Evolutionary conservation across 2,113 vertebrate genomes (phyloP), one percentile per base, ranked within the genome.

Genomic region (Electrona antarctica): DNA sequence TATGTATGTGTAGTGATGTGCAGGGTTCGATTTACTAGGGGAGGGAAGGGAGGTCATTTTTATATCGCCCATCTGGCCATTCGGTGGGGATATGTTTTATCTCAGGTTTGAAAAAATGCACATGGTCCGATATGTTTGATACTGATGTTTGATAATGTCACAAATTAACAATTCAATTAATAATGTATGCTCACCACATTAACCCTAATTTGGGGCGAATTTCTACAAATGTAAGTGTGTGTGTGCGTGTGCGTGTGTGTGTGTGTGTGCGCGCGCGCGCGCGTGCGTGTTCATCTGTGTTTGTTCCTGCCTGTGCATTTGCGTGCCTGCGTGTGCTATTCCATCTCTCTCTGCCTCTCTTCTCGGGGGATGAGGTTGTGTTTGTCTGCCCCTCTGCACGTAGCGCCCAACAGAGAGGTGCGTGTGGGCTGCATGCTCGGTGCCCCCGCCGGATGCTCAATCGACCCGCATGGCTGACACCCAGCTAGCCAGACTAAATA

Each of bases 381-480:
- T 41, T 41, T 4, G 3, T 41, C 33, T 41, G 33, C 9, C 48
- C 48, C 7, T 58, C 15, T 58, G 56, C 56, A 58, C 15, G 61
- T 12, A 21, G 21, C 21, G 57, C 15, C 50, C 10, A 9, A 7
- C 3, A 58, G 59, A 0, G 14, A 48, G 64, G 51, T 10, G 13
- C 41, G 61, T 7, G 52, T 55, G 71, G 51, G 68, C 11, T 21
- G 49, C 57, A 60, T 71, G 62, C 45, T 49, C 51, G 67, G 56
- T 50, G 15, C 58, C 73, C 55, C 54, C 45, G 52, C 54, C 45
- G 52, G 28, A 50, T 70, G 71, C 60, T 69, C 47, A 78, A 0
- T 4, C 28, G 61, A 69, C 66, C 81, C 80, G 67, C 73, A 71
- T 67, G 60, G 46, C 57, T 58, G 60, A 49, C 56, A 61, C 33